A percentile compares a stretch with the other conserved stretches of the same genome.
Conservation (phyloP, 2,797 vertebrate species). For the Sebastes flavidus region DNA sequence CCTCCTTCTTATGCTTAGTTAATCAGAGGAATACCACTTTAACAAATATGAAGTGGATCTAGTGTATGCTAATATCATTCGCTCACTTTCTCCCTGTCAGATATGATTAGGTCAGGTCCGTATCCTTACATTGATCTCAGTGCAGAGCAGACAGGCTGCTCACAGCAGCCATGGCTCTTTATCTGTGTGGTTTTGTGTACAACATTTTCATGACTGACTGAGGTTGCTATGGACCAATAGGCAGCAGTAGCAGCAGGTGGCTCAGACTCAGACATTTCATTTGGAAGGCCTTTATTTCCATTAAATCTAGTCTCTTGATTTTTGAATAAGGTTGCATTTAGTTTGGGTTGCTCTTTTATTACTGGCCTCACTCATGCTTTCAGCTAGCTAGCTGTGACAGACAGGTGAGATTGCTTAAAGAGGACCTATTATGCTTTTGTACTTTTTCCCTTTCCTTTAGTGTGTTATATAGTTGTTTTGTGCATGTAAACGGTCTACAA, state of each 20-base stretch:
- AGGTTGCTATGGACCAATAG: slow-evolving; percentile 36
- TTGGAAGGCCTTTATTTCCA: neutral
- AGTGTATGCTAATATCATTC: slow-evolving; percentile 65
- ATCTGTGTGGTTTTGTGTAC: slow-evolving; percentile 39
- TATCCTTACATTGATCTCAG: slow-evolving; percentile 66
- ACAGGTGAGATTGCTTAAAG: neutral
- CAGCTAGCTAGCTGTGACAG: neutral
- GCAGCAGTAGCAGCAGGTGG: slow-evolving; percentile 50
- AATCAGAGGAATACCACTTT: slow-evolving; percentile 70
- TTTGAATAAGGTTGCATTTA: neutral
- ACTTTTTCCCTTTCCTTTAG: no score
- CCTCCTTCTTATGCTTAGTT: slow-evolving; percentile 58
- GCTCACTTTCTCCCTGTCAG: slow-evolving; percentile 72
- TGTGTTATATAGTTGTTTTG: no score
- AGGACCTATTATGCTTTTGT: no score
- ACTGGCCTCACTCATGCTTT: neutral
- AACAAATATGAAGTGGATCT: slow-evolving; percentile 66
- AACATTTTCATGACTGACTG: slow-evolving; percentile 49
- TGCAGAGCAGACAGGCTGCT: slow-evolving; percentile 37
- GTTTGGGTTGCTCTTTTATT: neutral
- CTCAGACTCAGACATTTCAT: slow-evolving; percentile 28
- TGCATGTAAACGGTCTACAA: no score
- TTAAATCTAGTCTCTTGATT: neutral
- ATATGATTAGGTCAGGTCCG: slow-evolving; percentile 69
- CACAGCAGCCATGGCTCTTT: slow-evolving; percentile 26